phyloP scores from a whole-genome alignment of 1,140 invertebrate species.

The Macrobrachium nipponense region DNA sequence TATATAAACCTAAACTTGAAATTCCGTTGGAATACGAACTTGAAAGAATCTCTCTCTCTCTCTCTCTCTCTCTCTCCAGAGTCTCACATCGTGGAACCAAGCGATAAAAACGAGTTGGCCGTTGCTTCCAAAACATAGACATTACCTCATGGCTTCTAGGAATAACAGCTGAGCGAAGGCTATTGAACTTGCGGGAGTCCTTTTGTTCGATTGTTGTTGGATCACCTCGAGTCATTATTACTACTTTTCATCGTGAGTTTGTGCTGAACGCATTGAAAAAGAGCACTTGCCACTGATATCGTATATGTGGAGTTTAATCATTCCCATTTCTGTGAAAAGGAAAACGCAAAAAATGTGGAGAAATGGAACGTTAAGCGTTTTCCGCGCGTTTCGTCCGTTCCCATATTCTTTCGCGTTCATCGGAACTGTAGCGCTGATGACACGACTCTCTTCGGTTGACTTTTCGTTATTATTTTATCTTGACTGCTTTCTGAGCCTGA shows the following conservation, averaged over 20 bases:
- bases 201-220: conserved; percentile 2
- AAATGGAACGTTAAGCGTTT: too few relatives aligned
- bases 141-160: conserved; percentile 34
- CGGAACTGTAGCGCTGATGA: too few relatives aligned
- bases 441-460: too few relatives aligned
- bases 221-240: background rate
- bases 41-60: background rate
- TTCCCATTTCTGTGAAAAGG: too few relatives aligned
- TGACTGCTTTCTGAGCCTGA: too few relatives aligned
- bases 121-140: conserved; percentile 34
- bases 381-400: too few relatives aligned
- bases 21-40: background rate
- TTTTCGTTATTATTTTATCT: too few relatives aligned
- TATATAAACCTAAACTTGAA: background rate
- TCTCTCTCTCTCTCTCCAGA: background rate
- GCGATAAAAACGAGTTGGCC: background rate
- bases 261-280: too few relatives aligned
- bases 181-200: conserved; percentile 11
- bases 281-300: too few relatives aligned
- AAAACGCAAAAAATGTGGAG: too few relatives aligned
- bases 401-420: too few relatives aligned
- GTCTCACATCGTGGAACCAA: background rate
- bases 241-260: background rate
- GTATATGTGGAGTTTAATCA: too few relatives aligned
- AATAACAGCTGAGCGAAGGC: conserved; percentile 24